Conservation (phyloP, 2,113 vertebrate genomes). For the Sturnus vulgaris region DNA sequence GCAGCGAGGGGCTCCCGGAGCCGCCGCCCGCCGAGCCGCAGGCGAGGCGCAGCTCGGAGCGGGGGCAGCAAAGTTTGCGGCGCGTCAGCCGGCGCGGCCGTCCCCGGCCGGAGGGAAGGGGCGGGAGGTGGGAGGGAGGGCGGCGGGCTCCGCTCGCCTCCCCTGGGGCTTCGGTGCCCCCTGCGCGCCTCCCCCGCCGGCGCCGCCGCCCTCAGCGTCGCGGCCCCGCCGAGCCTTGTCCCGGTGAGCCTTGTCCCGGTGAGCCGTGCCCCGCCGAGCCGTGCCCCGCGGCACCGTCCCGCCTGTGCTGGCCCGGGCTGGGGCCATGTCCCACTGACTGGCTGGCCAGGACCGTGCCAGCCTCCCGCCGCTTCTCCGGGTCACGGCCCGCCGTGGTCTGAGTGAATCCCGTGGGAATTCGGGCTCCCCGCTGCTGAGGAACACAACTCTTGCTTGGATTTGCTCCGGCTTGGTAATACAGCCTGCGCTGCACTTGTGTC, state of each 20-base stretch:
- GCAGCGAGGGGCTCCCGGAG: too few relatives aligned
- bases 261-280: background rate
- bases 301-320: background rate
- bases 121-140: background rate
- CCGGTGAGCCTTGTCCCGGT: too few relatives aligned
- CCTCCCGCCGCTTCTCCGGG: rapidly evolving
- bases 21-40: background rate
- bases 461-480: rapidly evolving
- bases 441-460: rapidly evolving
- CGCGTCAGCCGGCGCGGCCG: background rate
- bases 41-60: background rate
- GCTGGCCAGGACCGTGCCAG: rapidly evolving
- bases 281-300: background rate
- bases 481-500: background rate
- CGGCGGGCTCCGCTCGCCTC: background rate
- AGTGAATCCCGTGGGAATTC: rapidly evolving
- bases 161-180: background rate
- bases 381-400: rapidly evolving
- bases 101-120: background rate
- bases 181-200: background rate
- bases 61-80: background rate
- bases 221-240: background rate
- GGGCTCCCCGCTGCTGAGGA: background rate
- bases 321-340: rapidly evolving
- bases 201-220: background rate